These are phyloP conservation scores for Hypercompe scribonia DNA, from an alignment of 2,888 invertebrate species.

Conservation along the genomic window DNA sequence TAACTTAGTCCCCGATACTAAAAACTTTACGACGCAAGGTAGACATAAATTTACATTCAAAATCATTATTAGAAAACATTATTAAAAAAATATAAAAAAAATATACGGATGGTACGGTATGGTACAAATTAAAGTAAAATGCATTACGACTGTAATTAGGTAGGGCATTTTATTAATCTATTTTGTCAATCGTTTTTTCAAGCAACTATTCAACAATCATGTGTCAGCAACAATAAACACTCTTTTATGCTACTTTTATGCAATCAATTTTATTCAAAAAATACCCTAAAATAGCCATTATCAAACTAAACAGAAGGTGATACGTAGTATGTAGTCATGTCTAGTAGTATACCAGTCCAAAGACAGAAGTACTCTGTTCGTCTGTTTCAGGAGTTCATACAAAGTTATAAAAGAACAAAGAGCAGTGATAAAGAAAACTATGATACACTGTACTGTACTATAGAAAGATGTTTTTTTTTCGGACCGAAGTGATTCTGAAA, in stretches of 20 bases:
- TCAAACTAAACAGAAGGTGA: not conserved
- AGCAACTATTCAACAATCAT: not conserved
- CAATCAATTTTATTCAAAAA: not conserved
- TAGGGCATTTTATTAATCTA: not conserved
- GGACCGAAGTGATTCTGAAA: constrained; percentile 27
- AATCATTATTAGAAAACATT: constrained; percentile 42
- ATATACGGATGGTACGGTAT: constrained; percentile 17
- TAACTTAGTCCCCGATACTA: constrained; percentile 50
- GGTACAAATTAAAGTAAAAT: not conserved
- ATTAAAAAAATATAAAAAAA: constrained; percentile 25
- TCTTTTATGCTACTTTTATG: not conserved
- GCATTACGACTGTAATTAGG: not conserved
- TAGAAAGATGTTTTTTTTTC: not conserved
- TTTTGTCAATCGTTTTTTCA: not conserved
- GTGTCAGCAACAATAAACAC: not conserved
- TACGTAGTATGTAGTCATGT: not conserved
- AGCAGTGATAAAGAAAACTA: too few species aligned
- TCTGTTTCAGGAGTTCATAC: not conserved
- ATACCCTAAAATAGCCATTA: not conserved
- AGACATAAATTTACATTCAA: constrained; percentile 41
- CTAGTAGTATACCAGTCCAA: too few species aligned
- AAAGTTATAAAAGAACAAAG: too few species aligned
- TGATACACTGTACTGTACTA: too few species aligned
- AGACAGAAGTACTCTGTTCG: too few species aligned
- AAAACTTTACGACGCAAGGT: constrained; percentile 49